A percentile compares a stretch with the other conserved stretches of the same genome.
Conservation (phyloP, 1,140 invertebrate species). For the Drosophila ercepeae region DNA sequence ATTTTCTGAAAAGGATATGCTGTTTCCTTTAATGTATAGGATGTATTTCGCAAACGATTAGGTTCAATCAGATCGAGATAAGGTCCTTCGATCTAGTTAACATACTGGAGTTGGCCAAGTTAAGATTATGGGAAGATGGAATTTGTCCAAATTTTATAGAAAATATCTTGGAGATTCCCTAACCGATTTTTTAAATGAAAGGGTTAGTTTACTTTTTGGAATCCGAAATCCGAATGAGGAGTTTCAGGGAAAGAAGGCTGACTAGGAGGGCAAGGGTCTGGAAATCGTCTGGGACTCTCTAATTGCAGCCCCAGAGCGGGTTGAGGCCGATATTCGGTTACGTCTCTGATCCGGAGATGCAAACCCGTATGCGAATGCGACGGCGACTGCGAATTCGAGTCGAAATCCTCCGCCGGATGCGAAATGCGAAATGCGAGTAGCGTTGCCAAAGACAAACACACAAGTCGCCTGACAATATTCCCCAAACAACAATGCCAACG, state of each 20-base stretch:
- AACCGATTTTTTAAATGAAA: too few species aligned
- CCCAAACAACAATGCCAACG: conserved; percentile 35
- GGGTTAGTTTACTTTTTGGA: too few species aligned
- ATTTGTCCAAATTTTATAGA: too few species aligned
- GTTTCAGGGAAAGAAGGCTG: background rate
- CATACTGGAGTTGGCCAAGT: too few species aligned
- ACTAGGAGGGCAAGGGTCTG: background rate
- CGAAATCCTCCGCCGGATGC: background rate
- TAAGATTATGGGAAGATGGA: too few species aligned
- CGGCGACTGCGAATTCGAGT: background rate
- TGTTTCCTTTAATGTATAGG: too few species aligned
- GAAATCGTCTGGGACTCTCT: background rate
- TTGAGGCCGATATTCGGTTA: background rate
- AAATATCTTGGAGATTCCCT: too few species aligned
- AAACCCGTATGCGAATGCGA: background rate
- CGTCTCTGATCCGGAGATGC: background rate
- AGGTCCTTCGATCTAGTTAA: too few species aligned
- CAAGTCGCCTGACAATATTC: conserved; percentile 4
- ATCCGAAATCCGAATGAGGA: too few species aligned
- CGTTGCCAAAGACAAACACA: conserved; percentile 1
- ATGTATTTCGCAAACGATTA: too few species aligned
- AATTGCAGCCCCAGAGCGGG: background rate
- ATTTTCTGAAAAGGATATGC: too few species aligned
- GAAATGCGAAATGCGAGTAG: background rate
- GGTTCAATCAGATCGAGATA: too few species aligned